These are phyloP conservation scores for Ceramica pisi DNA, from an alignment of 2,888 invertebrate genomes.

Conservation along the genomic window DNA sequence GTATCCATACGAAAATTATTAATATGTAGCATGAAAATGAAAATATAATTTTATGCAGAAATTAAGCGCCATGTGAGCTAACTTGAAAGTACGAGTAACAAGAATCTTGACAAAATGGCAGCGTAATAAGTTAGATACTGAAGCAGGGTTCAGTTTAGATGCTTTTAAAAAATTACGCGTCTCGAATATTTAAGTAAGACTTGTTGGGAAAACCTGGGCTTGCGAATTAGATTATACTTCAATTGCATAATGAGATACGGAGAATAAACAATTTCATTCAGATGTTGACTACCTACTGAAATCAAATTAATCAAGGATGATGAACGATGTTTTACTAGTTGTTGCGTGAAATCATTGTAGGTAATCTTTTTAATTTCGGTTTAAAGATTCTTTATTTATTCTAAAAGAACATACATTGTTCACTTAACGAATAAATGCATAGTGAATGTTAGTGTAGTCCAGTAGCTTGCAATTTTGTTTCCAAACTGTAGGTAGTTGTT, in stretches of 20 bases:
- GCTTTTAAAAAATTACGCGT: not conserved
- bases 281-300: not conserved
- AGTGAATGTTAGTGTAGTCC: no score
- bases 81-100: slow-evolving; percentile 6
- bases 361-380: no score
- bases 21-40: slow-evolving; percentile 10
- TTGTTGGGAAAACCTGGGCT: not conserved
- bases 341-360: not conserved
- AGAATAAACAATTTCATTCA: not conserved
- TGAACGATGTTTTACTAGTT: not conserved
- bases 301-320: not conserved
- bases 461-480: no score
- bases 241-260: not conserved
- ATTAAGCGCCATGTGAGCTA: not conserved
- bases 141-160: not conserved
- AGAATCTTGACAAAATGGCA: not conserved
- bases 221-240: not conserved
- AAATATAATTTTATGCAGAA: slow-evolving; percentile 25
- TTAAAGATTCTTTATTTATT: no score
- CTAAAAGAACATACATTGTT: no score
- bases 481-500: no score
- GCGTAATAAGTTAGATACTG: not conserved
- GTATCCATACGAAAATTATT: slow-evolving; percentile 1
- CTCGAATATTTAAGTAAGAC: not conserved
- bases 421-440: no score